Conservation (phyloP, 2,797 vertebrate species). For the Rhinogobio ventralis region DNA sequence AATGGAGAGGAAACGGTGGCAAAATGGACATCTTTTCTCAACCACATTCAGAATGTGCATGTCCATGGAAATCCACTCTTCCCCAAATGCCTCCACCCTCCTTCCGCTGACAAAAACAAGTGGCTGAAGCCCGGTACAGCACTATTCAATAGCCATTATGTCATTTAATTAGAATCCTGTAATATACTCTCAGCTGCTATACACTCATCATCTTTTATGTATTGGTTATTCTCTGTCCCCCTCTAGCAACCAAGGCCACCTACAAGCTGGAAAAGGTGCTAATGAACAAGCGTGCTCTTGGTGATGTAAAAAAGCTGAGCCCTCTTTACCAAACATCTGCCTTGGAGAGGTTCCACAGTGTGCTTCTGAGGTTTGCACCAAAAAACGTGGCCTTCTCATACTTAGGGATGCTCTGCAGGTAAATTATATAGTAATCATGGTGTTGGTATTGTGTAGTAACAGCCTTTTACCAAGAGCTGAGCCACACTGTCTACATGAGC, state of each 20-base stretch:
- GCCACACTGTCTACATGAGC: background rate
- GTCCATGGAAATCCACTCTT: background rate
- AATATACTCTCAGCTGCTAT: background rate
- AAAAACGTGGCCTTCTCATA: background rate
- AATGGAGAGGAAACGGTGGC: background rate
- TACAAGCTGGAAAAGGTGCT: background rate
- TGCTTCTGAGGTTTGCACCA: background rate
- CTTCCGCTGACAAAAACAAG: background rate
- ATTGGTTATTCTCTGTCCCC: background rate
- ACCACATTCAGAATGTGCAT: background rate
- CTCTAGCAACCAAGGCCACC: background rate
- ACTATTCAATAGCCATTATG: background rate
- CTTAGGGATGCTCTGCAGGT: background rate
- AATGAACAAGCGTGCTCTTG: background rate
- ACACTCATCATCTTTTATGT: background rate
- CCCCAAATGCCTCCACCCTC: background rate
- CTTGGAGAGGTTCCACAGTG: background rate
- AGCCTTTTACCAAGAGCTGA: background rate
- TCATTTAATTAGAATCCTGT: background rate
- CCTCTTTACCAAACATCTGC: background rate
- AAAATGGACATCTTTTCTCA: background rate
- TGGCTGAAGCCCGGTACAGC: background rate
- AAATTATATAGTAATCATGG: background rate
- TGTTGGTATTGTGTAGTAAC: background rate
- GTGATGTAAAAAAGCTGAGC: conserved; percentile 2